Evolutionary conservation across 2,888 invertebrate species (phyloP), one percentile per base, ranked within the genome.

Genomic region (Amphipoea oculea): DNA sequence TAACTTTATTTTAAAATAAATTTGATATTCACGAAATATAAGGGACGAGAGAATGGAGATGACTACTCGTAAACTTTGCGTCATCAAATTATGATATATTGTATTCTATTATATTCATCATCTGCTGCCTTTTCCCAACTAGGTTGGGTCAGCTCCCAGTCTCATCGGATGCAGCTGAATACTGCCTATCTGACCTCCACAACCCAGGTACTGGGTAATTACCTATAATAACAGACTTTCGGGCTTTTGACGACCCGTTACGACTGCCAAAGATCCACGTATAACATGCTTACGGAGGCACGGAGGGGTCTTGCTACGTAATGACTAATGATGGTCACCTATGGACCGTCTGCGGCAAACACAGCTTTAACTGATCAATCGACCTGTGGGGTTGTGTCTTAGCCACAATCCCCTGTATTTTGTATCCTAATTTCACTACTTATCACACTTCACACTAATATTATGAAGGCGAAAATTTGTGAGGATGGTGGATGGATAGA

Each of bases 1-100:
- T 67, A 75, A 73, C 73, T 81, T 82, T 77, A 63, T 74, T 75
- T 57, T 40, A 68, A 79, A 67, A 78, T 62, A 42, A 54, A 79
- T 69, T 76, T 69, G 48, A 78, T 78, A 77, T 71, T 40, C 66
- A 69, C 57, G 54, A 67, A 71, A 62, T 3, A 67, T 40, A 17
- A 40, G 29, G 63, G 14, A 71, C 7, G 23, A 66, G 9, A 76
- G 57, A 20, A 40, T 6, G 29, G 29, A 23, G 5, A 54, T 54
- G 12, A 54, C 54, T 29, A 29, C 29, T 29, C 29, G 29, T 29
- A 40, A 63, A 81, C 66, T 60, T n/a, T 42, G 36, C n/a, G 23
- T 36, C 20, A 42, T 12, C 51, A 77, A 60, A 9, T 42, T 76
- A 29, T 29, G 29, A 29, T 60, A 73, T 20, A 48, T 76, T n/a